Base-by-base conservation (phyloP, 2,888 invertebrate species). In the Tribolium freemani region DNA sequence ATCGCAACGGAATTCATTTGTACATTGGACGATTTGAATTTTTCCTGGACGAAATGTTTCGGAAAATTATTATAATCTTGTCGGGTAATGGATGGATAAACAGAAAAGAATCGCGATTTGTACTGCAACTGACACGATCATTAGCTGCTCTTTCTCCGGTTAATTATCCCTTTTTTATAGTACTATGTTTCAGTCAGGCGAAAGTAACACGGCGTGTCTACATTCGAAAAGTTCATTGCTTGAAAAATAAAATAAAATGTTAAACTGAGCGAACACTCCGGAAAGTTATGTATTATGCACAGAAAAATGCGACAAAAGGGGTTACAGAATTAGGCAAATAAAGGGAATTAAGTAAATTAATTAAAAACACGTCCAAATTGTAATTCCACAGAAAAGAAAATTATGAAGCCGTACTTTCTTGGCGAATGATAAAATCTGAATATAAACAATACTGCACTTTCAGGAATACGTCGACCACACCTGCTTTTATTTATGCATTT, bases 111-210 rank as follows among this genome's bases (percentile, higher is more conserved):
- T 20, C 11, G 50, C 64, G 71, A 66, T 66, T 66, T 64, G 38
- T 57, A 57, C 66, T 71, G 71, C 56, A 64, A 71, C 71, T 71
- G 71, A 71, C 64, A 66, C 57, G 64, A 71, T 71, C 71, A 66
- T 71, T 71, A 71, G 64, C 64, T 57, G 53, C 44, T 64, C 64
- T 64, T 66, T 46, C 58, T 44, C 56, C 66, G 26, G 57, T 66
- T 71, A 71, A 69, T 69, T 69, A 69, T 45, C 9, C 8, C n/a
- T 10, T 69, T 69, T 69, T 63, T 20, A 20, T 44, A 9, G 53
- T 21, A 54, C 53, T 64, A 53, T 45, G 64, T 21, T 38, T 10
- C 38, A 58, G 51, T 64, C 64, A 30, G 31, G 54, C 63, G 45
- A 58, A 21, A 58, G 58, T 38, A 38, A 56, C 38, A 21, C 26